A percentile compares a stretch with the other conserved stretches of the same genome.
Evolutionary conservation across 1,140 invertebrate genomes (phyloP).

Genomic region (Zophobas atratus): DNA sequence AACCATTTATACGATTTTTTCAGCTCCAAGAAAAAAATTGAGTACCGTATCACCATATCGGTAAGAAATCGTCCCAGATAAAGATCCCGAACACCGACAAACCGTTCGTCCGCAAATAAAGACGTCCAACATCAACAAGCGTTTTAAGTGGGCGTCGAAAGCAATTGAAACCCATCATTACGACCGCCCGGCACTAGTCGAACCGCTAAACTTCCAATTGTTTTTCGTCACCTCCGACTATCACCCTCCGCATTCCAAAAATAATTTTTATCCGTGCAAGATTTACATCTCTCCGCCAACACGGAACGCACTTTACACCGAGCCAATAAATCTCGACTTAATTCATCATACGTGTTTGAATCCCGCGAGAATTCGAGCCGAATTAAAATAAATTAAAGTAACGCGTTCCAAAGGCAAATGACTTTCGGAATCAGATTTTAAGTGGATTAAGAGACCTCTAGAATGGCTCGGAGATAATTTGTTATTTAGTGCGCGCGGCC

Average conservation of each 20-base stretch:
- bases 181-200: neutral
- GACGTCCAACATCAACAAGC: slow-evolving; percentile 31
- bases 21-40: too few relatives aligned
- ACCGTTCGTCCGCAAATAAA: neutral
- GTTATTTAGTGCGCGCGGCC: slow-evolving; percentile 15
- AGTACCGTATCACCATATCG: too few relatives aligned
- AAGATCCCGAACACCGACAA: too few relatives aligned
- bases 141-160: slow-evolving; percentile 21
- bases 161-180: slow-evolving; percentile 28
- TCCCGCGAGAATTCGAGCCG: neutral
- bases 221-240: slow-evolving; percentile 3
- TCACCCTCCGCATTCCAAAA: neutral
- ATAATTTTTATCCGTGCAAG: too few relatives aligned
- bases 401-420: neutral
- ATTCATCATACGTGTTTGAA: neutral
- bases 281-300: too few relatives aligned
- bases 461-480: slow-evolving; percentile 13
- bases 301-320: neutral
- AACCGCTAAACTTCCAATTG: neutral
- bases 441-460: slow-evolving; percentile 21
- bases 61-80: too few relatives aligned
- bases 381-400: slow-evolving; percentile 25
- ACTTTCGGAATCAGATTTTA: slow-evolving; percentile 20
- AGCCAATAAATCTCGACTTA: neutral
- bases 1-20: too few relatives aligned